A percentile compares a stretch with the other conserved stretches of the same genome.
These are phyloP conservation scores for Nasonia longicornis DNA, from an alignment of 1,140 invertebrate genomes.

Conservation along the genomic window DNA sequence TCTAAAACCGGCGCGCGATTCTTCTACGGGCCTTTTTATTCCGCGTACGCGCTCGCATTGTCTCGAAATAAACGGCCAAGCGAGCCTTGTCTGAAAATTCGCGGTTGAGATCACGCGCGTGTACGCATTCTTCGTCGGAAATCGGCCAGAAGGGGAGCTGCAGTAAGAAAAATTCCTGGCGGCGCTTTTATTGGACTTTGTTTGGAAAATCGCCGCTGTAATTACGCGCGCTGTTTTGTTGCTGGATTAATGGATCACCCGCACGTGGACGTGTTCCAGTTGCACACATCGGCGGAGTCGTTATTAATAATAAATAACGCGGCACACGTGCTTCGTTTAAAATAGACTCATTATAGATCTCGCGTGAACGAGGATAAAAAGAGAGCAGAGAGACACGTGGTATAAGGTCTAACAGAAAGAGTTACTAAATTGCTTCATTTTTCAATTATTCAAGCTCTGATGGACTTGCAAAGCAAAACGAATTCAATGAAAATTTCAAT, in stretches of 20 bases:
- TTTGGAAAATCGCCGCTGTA: not conserved
- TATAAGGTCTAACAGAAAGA: not conserved
- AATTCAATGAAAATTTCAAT: not conserved
- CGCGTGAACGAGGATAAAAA: no score
- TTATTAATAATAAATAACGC: no score
- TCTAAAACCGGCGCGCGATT: conserved; percentile 56
- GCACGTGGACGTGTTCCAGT: no score
- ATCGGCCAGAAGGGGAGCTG: not conserved
- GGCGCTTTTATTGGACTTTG: not conserved
- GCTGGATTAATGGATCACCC: no score
- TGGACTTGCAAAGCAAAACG: not conserved
- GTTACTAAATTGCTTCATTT: not conserved
- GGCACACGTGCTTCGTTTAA: no score
- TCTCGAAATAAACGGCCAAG: conserved; percentile 55
- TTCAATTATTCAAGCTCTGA: not conserved
- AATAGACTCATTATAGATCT: no score
- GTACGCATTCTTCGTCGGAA: not conserved
- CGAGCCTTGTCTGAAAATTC: conserved; percentile 46
- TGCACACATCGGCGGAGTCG: no score
- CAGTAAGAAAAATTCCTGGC: not conserved
- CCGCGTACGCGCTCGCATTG: conserved; percentile 50
- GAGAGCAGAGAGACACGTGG: no score
- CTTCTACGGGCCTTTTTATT: conserved; percentile 53
- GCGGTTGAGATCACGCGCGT: not conserved
- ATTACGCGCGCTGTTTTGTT: not conserved